Percentiles rank a stretch among this genome's conserved stretches.
Conservation (phyloP, 2,888 invertebrate genomes). For the Drosophila mimica region DNA sequence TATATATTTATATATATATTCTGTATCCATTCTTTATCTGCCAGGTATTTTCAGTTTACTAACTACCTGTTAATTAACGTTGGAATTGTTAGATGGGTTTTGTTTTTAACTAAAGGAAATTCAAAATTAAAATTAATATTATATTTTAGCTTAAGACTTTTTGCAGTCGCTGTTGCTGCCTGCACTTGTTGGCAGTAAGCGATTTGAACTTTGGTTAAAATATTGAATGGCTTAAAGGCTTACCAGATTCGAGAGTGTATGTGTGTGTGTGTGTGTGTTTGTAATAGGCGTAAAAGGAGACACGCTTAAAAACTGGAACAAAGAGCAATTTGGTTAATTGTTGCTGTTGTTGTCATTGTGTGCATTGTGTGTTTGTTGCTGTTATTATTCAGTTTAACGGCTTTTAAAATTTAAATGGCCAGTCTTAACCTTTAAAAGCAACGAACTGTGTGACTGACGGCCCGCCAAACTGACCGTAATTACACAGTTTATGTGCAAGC, state of each 20-base stretch:
- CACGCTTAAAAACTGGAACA: slow-evolving; percentile 68
- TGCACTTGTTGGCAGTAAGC: slow-evolving; percentile 40
- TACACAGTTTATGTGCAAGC: slow-evolving; percentile 48
- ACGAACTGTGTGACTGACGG: slow-evolving; percentile 51
- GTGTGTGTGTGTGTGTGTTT: slow-evolving; percentile 4
- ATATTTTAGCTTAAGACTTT: background rate
- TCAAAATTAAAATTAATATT: background rate
- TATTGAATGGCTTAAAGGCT: slow-evolving; percentile 36
- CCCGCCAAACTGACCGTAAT: slow-evolving; percentile 40
- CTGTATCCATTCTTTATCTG: background rate
- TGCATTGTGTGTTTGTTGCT: slow-evolving; percentile 54
- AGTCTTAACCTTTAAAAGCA: slow-evolving; percentile 73
- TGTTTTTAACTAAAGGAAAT: background rate
- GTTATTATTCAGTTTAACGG: slow-evolving; percentile 52
- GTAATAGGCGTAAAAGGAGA: slow-evolving; percentile 40
- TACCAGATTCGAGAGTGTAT: background rate
- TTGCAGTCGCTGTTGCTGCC: slow-evolving; percentile 2
- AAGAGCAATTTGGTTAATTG: slow-evolving; percentile 60
- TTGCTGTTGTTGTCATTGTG: slow-evolving; percentile 46
- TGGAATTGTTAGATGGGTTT: background rate
- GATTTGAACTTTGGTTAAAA: slow-evolving; percentile 63
- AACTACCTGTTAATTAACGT: background rate
- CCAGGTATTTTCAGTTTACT: background rate
- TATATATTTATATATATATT: background rate
- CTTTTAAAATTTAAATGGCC: slow-evolving; percentile 71